These are phyloP conservation scores for Himalopsyche anomala DNA, from an alignment of 2,888 invertebrate species.

Conservation along the genomic window DNA sequence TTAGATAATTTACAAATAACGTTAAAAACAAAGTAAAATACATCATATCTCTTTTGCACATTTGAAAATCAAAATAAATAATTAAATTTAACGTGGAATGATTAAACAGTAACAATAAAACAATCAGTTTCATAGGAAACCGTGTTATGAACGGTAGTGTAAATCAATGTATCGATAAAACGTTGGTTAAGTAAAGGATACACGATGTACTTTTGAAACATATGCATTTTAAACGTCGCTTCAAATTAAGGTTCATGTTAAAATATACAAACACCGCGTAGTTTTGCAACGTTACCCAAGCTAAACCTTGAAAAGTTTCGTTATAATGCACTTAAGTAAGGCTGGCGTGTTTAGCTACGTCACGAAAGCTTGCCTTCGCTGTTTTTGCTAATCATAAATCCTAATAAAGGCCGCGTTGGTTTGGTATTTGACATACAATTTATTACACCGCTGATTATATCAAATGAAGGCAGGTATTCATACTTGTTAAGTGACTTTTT, in stretches of 20 bases:
- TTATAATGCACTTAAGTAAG: conserved; percentile 25
- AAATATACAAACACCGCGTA: background rate
- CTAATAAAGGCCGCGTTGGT: conserved; percentile 41
- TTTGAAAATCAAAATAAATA: too few relatives aligned
- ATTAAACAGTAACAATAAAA: too few relatives aligned
- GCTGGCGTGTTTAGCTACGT: conserved; percentile 4
- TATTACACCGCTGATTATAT: conserved; percentile 27
- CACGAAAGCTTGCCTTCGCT: conserved; percentile 36
- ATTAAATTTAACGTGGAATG: too few relatives aligned
- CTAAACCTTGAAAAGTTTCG: conserved; percentile 32
- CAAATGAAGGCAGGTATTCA: background rate
- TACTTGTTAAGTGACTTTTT: background rate
- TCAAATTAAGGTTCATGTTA: background rate
- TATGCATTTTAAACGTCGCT: background rate
- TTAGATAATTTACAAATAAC: too few relatives aligned
- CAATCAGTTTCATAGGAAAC: too few relatives aligned
- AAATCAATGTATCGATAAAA: too few relatives aligned
- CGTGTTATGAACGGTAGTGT: too few relatives aligned
- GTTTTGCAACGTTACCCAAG: background rate
- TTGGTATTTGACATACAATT: conserved; percentile 42
- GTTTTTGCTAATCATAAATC: conserved; percentile 42
- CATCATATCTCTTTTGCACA: too few relatives aligned
- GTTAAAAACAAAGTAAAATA: too few relatives aligned
- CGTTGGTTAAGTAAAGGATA: too few relatives aligned
- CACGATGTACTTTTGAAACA: background rate